These are phyloP conservation scores for Amazona guildingii DNA, from an alignment of 2,113 vertebrate genomes.

Conservation along the genomic window DNA sequence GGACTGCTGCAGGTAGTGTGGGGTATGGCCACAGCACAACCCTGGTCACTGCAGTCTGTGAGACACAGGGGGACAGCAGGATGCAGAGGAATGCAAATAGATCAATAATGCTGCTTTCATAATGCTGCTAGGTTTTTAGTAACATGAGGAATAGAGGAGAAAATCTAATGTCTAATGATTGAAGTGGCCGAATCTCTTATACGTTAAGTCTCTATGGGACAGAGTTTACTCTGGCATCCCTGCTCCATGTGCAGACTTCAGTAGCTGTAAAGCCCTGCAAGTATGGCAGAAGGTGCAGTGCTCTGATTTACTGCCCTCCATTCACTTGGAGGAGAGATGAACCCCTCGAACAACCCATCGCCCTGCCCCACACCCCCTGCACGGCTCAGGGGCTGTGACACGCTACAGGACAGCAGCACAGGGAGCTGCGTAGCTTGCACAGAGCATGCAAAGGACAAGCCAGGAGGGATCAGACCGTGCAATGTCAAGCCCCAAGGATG, in stretches of 20 bases:
- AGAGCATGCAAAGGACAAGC: neutral
- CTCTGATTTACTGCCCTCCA: neutral
- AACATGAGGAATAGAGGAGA: neutral
- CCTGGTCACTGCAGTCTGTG: neutral
- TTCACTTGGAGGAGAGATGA: neutral
- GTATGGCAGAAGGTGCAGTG: neutral
- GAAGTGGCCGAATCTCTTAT: neutral
- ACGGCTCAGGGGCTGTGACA: neutral
- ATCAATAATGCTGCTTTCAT: neutral
- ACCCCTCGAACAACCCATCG: rapidly evolving
- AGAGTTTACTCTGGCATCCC: neutral
- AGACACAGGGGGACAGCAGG: neutral
- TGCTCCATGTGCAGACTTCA: neutral
- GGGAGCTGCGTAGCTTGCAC: neutral
- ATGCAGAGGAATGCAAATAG: neutral
- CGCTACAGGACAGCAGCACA: rapidly evolving
- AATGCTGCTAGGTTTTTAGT: neutral
- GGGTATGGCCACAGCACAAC: neutral
- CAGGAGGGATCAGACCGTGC: neutral
- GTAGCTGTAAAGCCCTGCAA: neutral
- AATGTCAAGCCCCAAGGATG: neutral
- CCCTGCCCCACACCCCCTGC: rapidly evolving
- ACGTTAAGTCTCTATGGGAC: neutral
- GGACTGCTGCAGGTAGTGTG: rapidly evolving
- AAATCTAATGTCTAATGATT: neutral